Conservation (phyloP, 92 coral and sea anemone genomes). For the Muricea muricata region DNA sequence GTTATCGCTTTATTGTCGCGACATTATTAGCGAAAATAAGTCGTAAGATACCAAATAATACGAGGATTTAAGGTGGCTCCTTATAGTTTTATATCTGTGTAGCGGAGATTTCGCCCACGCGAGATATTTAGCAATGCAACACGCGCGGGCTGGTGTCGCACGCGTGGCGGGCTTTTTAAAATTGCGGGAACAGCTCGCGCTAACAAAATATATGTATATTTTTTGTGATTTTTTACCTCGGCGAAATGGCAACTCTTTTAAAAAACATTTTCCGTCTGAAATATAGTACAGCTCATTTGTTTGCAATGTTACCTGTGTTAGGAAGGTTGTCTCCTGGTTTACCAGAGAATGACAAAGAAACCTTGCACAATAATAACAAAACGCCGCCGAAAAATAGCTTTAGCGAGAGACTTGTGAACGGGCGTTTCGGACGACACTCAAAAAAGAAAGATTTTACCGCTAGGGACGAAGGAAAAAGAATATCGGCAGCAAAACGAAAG, state of each 20-base stretch:
- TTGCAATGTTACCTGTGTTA: no score
- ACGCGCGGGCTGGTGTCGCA: not conserved
- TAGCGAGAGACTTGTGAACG: not conserved
- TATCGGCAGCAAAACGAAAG: not conserved
- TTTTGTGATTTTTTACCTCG: no score
- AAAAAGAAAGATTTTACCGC: not conserved
- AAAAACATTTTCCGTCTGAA: no score
- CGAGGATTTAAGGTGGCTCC: slow-evolving; percentile 18
- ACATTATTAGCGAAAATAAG: no score
- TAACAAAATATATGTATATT: not conserved
- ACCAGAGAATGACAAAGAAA: no score
- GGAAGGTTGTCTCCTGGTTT: no score
- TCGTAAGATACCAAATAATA: no score
- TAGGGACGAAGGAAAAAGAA: not conserved
- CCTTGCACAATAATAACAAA: no score
- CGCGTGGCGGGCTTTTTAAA: not conserved
- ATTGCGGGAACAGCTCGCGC: not conserved
- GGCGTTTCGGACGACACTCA: not conserved
- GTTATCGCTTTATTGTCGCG: no score
- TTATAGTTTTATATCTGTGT: not conserved
- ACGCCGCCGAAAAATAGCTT: not conserved
- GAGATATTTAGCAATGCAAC: not conserved
- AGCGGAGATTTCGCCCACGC: slow-evolving; percentile 4
- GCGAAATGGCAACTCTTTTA: no score
- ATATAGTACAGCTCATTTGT: no score